Evolutionary conservation across 1,140 invertebrate genomes (phyloP).

Genomic region (Drosophila bipectinata): DNA sequence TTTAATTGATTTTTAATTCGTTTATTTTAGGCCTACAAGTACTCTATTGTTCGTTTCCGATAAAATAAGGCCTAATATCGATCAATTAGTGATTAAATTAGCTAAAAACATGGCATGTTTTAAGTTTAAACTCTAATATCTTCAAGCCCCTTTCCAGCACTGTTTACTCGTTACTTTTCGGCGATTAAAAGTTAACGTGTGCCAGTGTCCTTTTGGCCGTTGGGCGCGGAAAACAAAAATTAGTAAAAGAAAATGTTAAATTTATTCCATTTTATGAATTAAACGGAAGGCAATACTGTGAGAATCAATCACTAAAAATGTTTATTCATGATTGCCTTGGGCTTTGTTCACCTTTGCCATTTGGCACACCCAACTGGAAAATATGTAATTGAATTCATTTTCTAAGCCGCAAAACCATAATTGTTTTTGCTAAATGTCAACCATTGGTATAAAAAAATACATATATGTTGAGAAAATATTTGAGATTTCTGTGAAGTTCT

Average conservation of each 20-base stretch:
- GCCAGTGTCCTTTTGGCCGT: too few relatives aligned
- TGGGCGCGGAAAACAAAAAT: background rate
- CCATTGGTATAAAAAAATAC: background rate
- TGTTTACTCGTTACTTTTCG: too few relatives aligned
- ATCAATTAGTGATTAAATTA: too few relatives aligned
- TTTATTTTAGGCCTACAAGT: too few relatives aligned
- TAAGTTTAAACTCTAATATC: too few relatives aligned
- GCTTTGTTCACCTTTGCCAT: conserved; percentile 6
- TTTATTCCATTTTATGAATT: background rate
- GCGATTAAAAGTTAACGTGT: too few relatives aligned
- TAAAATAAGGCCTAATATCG: too few relatives aligned
- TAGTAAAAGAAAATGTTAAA: background rate
- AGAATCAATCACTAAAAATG: conserved; percentile 13
- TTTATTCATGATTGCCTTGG: background rate
- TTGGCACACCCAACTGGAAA: background rate
- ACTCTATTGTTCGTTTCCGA: too few relatives aligned
- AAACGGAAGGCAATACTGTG: conserved; percentile 11
- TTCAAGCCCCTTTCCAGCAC: too few relatives aligned
- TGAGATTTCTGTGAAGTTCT: conserved; percentile 7
- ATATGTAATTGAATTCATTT: conserved; percentile 37
- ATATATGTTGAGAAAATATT: background rate
- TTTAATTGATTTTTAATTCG: too few relatives aligned
- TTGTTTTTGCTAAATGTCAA: conserved; percentile 20
- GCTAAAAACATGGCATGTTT: too few relatives aligned
- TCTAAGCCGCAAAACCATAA: conserved; percentile 15